phyloP scores from a whole-genome alignment of 2,888 invertebrate genomes.

The Ophioninae sp. region DNA sequence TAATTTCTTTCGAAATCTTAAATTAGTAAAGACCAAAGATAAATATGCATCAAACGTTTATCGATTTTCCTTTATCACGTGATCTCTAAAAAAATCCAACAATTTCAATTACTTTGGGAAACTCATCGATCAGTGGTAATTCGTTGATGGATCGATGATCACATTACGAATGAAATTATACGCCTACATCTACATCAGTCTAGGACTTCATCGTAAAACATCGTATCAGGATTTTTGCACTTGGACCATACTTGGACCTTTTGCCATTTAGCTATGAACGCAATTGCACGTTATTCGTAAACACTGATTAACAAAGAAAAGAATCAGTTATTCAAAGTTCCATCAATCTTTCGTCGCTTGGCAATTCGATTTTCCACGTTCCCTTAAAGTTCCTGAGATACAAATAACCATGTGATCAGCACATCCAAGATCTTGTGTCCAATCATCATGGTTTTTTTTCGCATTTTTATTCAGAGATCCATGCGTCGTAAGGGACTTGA shows the following conservation, averaged over 20 bases:
- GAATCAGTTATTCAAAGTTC: background rate
- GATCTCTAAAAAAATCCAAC: background rate
- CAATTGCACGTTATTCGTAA: background rate
- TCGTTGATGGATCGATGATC: background rate
- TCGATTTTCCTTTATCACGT: background rate
- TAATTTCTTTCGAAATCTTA: background rate
- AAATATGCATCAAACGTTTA: background rate
- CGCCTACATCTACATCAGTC: background rate
- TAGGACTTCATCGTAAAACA: background rate
- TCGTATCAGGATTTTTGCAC: background rate
- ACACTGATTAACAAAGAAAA: background rate
- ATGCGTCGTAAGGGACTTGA: conserved; percentile 90
- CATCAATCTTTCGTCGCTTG: background rate
- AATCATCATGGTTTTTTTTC: background rate
- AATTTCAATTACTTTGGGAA: background rate
- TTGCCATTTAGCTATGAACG: too few species aligned
- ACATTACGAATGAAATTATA: background rate
- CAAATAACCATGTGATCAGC: background rate
- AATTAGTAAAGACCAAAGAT: background rate
- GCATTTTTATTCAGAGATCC: conserved; percentile 83
- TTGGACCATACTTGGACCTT: too few species aligned
- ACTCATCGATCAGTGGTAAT: background rate
- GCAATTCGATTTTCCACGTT: conserved; percentile 10
- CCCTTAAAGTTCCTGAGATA: conserved; percentile 34
- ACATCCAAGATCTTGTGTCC: background rate